Conservation (phyloP, 2,888 invertebrate genomes). For the Holacanthella duospinosa region DNA sequence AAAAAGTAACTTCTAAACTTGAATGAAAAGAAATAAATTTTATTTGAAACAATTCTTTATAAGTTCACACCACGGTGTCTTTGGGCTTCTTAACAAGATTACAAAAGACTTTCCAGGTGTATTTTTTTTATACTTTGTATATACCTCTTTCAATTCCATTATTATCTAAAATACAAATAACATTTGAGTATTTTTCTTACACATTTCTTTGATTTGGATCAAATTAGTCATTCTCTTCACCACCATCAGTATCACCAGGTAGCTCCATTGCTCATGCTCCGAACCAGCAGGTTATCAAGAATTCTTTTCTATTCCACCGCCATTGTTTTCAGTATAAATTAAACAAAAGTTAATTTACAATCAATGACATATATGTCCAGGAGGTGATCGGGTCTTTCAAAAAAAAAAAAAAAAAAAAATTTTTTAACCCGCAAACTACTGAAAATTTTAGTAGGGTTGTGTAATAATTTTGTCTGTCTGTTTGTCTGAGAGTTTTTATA, state of each 20-base stretch:
- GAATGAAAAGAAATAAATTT: neutral
- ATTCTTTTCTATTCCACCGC: neutral
- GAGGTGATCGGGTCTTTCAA: neutral
- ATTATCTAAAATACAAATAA: neutral
- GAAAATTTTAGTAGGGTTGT: no score
- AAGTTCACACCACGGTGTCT: neutral
- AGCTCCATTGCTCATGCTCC: neutral
- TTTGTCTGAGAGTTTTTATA: no score
- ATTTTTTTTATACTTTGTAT: no score
- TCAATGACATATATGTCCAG: neutral
- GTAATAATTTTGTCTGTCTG: no score
- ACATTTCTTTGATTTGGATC: neutral
- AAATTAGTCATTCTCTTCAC: slow-evolving; percentile 3
- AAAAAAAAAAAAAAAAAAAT: no score
- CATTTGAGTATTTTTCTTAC: neutral
- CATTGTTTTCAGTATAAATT: neutral
- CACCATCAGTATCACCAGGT: neutral
- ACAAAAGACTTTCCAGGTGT: neutral
- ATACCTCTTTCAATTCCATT: neutral
- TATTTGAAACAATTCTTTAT: neutral
- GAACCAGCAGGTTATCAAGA: neutral
- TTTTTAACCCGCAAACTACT: no score
- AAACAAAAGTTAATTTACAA: neutral
- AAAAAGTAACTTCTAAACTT: neutral
- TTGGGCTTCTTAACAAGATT: slow-evolving; percentile 2